Conservation (phyloP, 2,797 vertebrate genomes). For the Psittacula echo region DNA sequence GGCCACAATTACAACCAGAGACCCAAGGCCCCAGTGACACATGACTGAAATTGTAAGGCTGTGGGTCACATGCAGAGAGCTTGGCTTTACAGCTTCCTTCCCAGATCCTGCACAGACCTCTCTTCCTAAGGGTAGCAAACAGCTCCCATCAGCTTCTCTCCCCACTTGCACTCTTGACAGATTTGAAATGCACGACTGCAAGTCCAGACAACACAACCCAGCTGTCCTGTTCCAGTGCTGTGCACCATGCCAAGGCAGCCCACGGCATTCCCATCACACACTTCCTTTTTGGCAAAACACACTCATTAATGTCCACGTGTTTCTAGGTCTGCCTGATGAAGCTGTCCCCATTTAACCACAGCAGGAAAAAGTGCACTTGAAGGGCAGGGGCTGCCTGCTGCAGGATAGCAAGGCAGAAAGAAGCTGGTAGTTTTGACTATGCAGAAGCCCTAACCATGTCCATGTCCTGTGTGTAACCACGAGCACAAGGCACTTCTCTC, state of each 20-base stretch:
- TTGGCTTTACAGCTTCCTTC: neutral
- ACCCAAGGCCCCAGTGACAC: neutral
- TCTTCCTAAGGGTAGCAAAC: neutral
- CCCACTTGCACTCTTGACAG: accelerated
- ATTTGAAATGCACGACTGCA: neutral
- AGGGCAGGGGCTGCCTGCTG: neutral
- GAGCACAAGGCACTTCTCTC: neutral
- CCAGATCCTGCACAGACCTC: neutral
- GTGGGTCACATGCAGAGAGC: neutral
- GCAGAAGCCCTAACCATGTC: neutral
- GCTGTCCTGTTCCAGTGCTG: neutral
- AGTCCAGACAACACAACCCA: neutral
- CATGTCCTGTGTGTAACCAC: neutral
- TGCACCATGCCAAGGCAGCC: neutral
- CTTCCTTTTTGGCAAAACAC: constrained; percentile 23
- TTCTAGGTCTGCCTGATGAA: neutral
- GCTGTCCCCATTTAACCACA: neutral
- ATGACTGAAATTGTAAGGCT: neutral
- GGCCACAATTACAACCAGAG: neutral
- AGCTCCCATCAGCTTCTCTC: neutral
- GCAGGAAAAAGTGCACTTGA: neutral
- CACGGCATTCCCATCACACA: neutral
- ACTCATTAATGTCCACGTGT: neutral
- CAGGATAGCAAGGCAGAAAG: neutral
- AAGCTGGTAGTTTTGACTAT: neutral